phyloP scores from a whole-genome alignment of 1,140 invertebrate genomes.

The Drosophila athabasca region DNA sequence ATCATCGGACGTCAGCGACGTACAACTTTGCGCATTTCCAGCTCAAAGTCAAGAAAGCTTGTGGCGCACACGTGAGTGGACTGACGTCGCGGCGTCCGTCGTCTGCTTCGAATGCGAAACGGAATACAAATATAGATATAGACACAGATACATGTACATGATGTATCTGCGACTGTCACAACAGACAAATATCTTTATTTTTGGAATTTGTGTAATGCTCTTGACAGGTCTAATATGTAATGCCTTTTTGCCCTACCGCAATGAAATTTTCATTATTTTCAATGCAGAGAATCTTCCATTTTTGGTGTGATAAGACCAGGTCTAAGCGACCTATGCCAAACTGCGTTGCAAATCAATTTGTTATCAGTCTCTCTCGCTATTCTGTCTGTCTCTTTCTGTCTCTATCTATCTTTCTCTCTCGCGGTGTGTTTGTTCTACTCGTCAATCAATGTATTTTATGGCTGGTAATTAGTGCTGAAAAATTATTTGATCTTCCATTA shows the following conservation, averaged over 20 bases:
- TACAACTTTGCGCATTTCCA: slow-evolving; percentile 50
- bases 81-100: slow-evolving; percentile 12
- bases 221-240: neutral
- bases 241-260: slow-evolving; percentile 46
- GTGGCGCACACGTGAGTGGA: slow-evolving; percentile 56
- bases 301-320: neutral
- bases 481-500: slow-evolving; percentile 53
- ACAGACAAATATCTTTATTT: slow-evolving; percentile 17
- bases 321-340: slow-evolving; percentile 47
- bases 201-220: slow-evolving; percentile 2
- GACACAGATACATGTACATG: neutral
- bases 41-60: slow-evolving; percentile 61
- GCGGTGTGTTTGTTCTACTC: neutral
- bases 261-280: slow-evolving; percentile 51
- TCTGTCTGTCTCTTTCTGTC: neutral
- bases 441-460: slow-evolving; percentile 9
- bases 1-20: slow-evolving; percentile 42
- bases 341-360: slow-evolving; percentile 14
- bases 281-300: neutral
- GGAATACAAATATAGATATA: slow-evolving; percentile 9
- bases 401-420: neutral
- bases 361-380: slow-evolving; percentile 1
- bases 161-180: slow-evolving; percentile 4
- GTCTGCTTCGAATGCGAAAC: slow-evolving; percentile 27
- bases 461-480: slow-evolving; percentile 40